phyloP scores from a whole-genome alignment of 2,797 vertebrate genomes.

The Cyclura pinguis region DNA sequence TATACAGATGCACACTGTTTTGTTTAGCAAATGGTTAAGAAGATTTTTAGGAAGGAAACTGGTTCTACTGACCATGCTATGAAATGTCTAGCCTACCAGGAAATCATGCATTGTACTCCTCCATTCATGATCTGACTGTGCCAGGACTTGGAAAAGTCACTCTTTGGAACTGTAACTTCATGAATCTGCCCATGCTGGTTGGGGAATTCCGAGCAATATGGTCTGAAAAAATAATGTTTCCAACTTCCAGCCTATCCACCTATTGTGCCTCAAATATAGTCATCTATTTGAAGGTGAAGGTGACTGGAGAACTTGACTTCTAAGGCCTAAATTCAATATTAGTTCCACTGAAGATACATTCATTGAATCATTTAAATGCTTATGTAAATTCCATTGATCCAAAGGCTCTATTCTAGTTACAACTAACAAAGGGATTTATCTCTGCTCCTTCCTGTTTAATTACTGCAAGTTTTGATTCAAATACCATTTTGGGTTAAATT shows the following conservation, averaged over 20 bases:
- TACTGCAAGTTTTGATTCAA: neutral
- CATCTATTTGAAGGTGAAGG: constrained; percentile 3
- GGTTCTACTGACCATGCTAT: neutral
- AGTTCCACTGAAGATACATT: too few relatives aligned
- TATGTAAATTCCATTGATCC: too few relatives aligned
- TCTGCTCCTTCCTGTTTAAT: neutral
- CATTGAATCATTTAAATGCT: too few relatives aligned
- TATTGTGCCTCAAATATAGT: neutral
- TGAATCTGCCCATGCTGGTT: too few relatives aligned
- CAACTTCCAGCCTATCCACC: neutral
- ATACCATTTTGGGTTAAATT: neutral
- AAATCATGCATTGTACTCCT: neutral
- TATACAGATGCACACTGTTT: neutral
- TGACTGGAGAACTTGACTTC: neutral
- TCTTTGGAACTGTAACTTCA: too few relatives aligned
- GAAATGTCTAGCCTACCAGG: neutral
- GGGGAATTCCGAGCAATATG: too few relatives aligned
- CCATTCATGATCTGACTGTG: neutral
- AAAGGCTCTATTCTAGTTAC: too few relatives aligned
- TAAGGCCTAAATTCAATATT: neutral
- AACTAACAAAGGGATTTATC: too few relatives aligned
- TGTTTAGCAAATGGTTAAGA: neutral
- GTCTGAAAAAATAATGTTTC: too few relatives aligned
- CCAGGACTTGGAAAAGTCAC: too few relatives aligned
- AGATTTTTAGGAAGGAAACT: neutral